Evolutionary conservation across 2,888 invertebrate species (phyloP).

Genomic region (Hydraecia micacea): DNA sequence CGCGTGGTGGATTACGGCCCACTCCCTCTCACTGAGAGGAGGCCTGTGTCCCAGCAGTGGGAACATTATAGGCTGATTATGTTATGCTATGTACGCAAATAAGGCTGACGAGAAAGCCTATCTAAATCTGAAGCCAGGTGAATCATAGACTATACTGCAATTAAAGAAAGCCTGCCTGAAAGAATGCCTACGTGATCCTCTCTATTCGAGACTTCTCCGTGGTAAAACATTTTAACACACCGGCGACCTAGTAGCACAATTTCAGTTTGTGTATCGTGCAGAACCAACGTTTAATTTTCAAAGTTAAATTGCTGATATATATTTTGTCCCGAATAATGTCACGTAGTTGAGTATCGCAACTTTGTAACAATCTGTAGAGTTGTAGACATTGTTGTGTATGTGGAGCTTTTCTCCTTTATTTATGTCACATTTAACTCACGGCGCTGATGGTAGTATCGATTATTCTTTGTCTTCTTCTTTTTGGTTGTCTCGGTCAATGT

Average conservation of each 20-base stretch:
- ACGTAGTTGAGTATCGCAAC: slow-evolving; percentile 39
- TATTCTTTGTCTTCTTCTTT: slow-evolving; percentile 16
- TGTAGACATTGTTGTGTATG: slow-evolving; percentile 13
- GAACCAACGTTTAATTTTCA: slow-evolving; percentile 50
- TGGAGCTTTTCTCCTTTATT: slow-evolving; percentile 19
- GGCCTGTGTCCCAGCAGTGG: too few relatives aligned
- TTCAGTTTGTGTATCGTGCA: slow-evolving; percentile 50
- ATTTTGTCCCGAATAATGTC: slow-evolving; percentile 42
- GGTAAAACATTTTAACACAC: slow-evolving; percentile 48
- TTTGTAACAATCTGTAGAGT: slow-evolving; percentile 34
- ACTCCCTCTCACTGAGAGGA: too few relatives aligned
- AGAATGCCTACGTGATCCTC: slow-evolving; percentile 39
- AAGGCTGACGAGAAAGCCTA: not conserved
- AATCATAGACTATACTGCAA: not conserved
- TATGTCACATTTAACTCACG: slow-evolving; percentile 18
- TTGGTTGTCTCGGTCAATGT: slow-evolving; percentile 13
- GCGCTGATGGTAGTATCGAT: slow-evolving; percentile 16
- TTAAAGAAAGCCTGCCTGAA: too few relatives aligned
- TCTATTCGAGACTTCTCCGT: slow-evolving; percentile 20
- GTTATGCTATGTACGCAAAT: too few relatives aligned
- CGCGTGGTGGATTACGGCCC: too few relatives aligned
- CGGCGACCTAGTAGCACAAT: slow-evolving; percentile 62
- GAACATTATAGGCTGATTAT: too few relatives aligned
- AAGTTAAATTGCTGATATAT: slow-evolving; percentile 56
- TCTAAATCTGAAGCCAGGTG: slow-evolving; percentile 3